Conservation (phyloP, 2,888 invertebrate species). For the Cosmia trapezina region DNA sequence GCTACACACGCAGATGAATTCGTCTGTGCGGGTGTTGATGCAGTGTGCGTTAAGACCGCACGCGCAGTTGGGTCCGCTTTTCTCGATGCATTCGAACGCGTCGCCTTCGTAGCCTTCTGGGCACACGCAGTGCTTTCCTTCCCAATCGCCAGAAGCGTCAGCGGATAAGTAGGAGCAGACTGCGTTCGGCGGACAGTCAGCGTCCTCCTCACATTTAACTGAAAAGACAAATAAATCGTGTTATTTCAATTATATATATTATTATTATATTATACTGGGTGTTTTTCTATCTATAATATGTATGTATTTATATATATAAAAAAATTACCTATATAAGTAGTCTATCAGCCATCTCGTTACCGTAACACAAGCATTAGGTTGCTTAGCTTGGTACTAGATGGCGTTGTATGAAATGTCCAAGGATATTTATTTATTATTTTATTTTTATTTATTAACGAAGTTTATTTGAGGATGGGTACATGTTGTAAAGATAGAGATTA, state of each 20-base stretch:
- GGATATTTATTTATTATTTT: no score
- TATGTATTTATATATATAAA: no score
- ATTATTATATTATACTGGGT: no score
- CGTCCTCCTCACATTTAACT: conserved; percentile 94
- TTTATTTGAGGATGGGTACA: not conserved
- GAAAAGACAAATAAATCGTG: conserved; percentile 74
- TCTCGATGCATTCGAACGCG: conserved; percentile 93
- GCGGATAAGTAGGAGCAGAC: conserved; percentile 91
- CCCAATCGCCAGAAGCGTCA: conserved; percentile 74
- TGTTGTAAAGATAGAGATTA: not conserved
- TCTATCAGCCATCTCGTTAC: no score
- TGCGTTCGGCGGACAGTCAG: conserved; percentile 95
- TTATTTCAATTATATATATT: conserved; percentile 23
- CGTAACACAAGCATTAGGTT: no score
- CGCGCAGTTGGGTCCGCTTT: conserved; percentile 82
- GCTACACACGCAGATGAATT: conserved; percentile 94
- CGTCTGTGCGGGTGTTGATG: conserved; percentile 92
- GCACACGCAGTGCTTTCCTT: conserved; percentile 92
- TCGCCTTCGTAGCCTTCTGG: conserved; percentile 96
- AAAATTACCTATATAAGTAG: no score
- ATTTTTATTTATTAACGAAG: no score
- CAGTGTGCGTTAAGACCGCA: conserved; percentile 95
- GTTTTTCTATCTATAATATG: no score
- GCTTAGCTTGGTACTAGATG: no score
- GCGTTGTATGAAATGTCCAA: no score